Conservation (phyloP, 2,888 invertebrate species). For the Xylota sylvarum region DNA sequence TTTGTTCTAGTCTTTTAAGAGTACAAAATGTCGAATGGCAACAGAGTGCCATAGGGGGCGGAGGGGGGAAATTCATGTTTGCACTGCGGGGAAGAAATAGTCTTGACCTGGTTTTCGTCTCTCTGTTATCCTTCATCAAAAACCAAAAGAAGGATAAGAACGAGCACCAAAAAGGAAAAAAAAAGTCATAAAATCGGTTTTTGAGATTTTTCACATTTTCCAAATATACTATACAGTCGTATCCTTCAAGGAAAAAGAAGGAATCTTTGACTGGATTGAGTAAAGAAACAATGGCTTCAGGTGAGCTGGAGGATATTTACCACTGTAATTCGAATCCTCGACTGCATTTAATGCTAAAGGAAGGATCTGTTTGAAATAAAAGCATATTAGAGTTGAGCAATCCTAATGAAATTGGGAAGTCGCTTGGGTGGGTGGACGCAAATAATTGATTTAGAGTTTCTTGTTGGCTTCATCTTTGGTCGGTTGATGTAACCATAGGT, state of each 20-base stretch:
- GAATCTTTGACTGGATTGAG: not conserved
- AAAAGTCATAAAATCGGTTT: slow-evolving; percentile 63
- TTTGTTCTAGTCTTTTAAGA: slow-evolving; percentile 61
- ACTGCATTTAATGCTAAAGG: slow-evolving; percentile 39
- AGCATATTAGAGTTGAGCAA: slow-evolving; percentile 1
- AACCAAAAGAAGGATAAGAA: slow-evolving; percentile 38
- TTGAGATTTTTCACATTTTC: slow-evolving; percentile 59
- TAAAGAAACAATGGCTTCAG: slow-evolving; percentile 50
- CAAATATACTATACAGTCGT: slow-evolving; percentile 2
- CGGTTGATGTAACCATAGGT: no score
- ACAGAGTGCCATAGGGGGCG: not conserved
- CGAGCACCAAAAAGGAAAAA: not conserved
- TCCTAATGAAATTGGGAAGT: slow-evolving; percentile 9
- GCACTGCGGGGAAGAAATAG: slow-evolving; percentile 47
- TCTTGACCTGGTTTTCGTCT: slow-evolving; percentile 67
- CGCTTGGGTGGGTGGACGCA: not conserved
- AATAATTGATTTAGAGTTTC: slow-evolving; percentile 10
- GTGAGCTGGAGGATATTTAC: slow-evolving; percentile 58
- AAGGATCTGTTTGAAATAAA: not conserved
- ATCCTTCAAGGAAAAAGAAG: slow-evolving; percentile 26
- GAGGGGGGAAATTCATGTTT: slow-evolving; percentile 23
- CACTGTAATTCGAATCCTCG: slow-evolving; percentile 53
- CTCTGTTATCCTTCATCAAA: slow-evolving; percentile 17
- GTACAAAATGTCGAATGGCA: slow-evolving; percentile 37
- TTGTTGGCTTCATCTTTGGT: not conserved